Base-by-base conservation (phyloP, 2,113 vertebrate species). In the Hipposideros armiger region DNA sequence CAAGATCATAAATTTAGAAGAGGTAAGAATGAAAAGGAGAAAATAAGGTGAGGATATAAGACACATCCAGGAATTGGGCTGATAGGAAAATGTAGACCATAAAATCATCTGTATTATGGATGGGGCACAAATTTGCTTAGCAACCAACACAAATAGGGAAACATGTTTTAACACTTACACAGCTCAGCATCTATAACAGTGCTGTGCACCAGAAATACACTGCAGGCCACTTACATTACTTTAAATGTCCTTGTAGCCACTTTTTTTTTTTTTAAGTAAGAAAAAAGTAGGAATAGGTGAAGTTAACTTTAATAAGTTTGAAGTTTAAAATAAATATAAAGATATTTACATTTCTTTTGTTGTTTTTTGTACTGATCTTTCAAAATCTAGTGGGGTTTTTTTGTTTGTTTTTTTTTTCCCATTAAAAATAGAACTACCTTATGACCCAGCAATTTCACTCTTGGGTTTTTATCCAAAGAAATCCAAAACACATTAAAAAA, bases 231-330 rank as follows among this genome's bases (percentile, higher is more conserved):
- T 69, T 88, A 24, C 3, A 11, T 95, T 64, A 87, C 62, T 95
- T 76, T 83, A n/a, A 83, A 50, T 97, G 81, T 85, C 28, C 82
- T 85, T n/a, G 1, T 80, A 67, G 67, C 16, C 5, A 54, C 17
- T 45, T 80, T 58, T 70, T 85, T 95, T 91, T 81, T 52, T 30
- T 60, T 60, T 58, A 26, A 90, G 56, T 9, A 69, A 73, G 52
- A 77, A 60, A 92, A 83, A 84, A 86, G 13, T 78, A 78, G 45
- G 36, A 86, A 92, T 67, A 82, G 26, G 32, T 94, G 28, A 94
- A 87, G 11, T 83, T 96, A 77, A 58, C 92, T 94, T 97, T 90
- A 92, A 77, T 73, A 62, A 62, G 58, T 32, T 47, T 62, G 64
- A 42, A 83, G 28, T 64, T 83, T 20, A 83, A 77, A 54, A n/a